These are phyloP conservation scores for Meiosimyza platycephala DNA, from an alignment of 2,888 invertebrate genomes.

Conservation along the genomic window DNA sequence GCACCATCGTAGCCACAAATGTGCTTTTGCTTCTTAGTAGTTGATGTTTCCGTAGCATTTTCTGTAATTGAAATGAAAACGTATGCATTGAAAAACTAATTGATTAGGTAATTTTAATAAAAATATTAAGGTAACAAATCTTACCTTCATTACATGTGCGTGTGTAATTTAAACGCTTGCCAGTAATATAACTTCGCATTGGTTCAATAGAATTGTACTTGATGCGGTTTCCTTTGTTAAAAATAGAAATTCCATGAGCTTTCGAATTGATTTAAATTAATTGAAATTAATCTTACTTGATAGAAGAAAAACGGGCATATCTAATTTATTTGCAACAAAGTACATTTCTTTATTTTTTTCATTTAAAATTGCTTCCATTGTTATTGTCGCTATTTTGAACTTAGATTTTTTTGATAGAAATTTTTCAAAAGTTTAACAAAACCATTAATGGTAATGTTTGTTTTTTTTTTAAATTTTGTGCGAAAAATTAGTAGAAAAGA, in stretches of 20 bases:
- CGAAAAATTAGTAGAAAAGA: too few relatives aligned
- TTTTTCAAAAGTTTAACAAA: background rate
- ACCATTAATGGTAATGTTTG: background rate
- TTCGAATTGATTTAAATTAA: background rate
- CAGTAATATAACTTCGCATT: conserved; percentile 36
- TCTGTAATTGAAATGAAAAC: background rate
- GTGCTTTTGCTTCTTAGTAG: conserved; percentile 10
- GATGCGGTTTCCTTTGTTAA: conserved; percentile 44
- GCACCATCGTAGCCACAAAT: background rate
- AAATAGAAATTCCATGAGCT: background rate
- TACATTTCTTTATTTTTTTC: conserved; percentile 35
- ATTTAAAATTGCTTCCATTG: background rate
- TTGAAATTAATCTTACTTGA: conserved; percentile 50
- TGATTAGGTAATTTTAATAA: too few relatives aligned
- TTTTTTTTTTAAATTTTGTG: background rate
- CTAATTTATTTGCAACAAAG: conserved; percentile 52
- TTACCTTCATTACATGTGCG: conserved; percentile 33
- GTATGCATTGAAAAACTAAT: too few relatives aligned
- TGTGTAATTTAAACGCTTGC: conserved; percentile 27
- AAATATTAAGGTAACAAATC: too few relatives aligned
- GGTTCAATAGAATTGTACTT: conserved; percentile 32
- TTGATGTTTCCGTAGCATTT: conserved; percentile 19
- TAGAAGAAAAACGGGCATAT: conserved; percentile 56
- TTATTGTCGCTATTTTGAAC: background rate
- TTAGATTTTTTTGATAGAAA: background rate